Evolutionary conservation across 30 jellyfish, hydroid and myxozoan species (phyloP).

Genomic region (Turritopsis dohrnii): DNA sequence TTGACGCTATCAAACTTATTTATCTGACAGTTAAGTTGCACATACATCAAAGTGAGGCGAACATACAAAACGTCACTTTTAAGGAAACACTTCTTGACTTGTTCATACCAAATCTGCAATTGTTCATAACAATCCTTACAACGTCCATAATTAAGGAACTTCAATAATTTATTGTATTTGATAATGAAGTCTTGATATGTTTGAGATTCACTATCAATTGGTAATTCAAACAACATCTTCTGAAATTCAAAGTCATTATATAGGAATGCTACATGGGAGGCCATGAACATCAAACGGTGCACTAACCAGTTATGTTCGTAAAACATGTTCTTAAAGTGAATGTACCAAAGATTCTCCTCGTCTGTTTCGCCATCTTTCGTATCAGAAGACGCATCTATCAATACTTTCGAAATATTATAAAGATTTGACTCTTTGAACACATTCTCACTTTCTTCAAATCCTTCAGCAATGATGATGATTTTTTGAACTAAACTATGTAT

Average conservation of each 20-base stretch:
- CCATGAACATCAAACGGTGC: neutral
- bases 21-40: neutral
- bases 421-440: neutral
- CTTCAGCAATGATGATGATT: neutral
- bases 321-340: neutral
- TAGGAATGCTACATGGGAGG: neutral
- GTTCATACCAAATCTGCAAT: neutral
- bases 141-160: neutral
- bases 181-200: neutral
- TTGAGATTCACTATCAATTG: neutral
- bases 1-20: neutral
- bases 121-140: neutral
- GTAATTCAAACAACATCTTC: neutral
- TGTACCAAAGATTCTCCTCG: neutral
- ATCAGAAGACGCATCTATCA: neutral
- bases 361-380: neutral
- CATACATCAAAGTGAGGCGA: neutral
- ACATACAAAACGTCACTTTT: neutral
- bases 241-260: neutral
- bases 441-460: neutral
- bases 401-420: neutral
- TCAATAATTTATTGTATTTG: neutral
- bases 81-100: neutral
- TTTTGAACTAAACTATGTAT: slow-evolving; percentile 1
- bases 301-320: neutral